phyloP scores from a whole-genome alignment of 2,797 vertebrate species.

The Morus bassanus region DNA sequence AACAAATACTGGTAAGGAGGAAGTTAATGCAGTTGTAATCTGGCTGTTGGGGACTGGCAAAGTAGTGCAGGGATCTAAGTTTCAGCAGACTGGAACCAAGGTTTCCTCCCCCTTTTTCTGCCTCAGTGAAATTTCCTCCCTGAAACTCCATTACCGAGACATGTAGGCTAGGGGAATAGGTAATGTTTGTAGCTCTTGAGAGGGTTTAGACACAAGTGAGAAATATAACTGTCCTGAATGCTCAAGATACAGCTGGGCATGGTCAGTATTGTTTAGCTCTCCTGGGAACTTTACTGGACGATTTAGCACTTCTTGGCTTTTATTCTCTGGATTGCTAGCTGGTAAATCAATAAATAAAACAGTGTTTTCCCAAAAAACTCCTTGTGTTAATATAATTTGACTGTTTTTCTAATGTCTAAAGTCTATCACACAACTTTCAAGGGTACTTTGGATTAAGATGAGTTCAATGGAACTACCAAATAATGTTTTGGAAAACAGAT shows the following conservation, averaged over 20 bases:
- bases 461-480: not conserved
- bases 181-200: not conserved
- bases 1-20: not conserved
- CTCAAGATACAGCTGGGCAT: not conserved
- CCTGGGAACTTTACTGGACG: not conserved
- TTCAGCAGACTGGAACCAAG: not conserved
- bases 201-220: not conserved
- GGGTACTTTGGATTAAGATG: not conserved
- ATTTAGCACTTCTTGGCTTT: not conserved
- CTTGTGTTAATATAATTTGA: not conserved
- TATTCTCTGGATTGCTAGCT: not conserved
- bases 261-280: not conserved
- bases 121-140: not conserved
- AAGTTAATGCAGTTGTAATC: not conserved
- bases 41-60: not conserved
- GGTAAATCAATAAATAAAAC: not conserved
- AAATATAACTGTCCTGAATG: not conserved
- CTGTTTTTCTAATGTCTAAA: not conserved
- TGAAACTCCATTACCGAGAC: not conserved
- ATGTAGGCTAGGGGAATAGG: not conserved
- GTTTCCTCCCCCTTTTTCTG: not conserved
- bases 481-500: slow-evolving; percentile 30
- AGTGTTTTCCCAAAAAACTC: not conserved
- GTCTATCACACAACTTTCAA: not conserved
- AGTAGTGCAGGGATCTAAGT: not conserved